Base-by-base conservation (phyloP, 2,888 invertebrate genomes). In the Cybosia mesomella region DNA sequence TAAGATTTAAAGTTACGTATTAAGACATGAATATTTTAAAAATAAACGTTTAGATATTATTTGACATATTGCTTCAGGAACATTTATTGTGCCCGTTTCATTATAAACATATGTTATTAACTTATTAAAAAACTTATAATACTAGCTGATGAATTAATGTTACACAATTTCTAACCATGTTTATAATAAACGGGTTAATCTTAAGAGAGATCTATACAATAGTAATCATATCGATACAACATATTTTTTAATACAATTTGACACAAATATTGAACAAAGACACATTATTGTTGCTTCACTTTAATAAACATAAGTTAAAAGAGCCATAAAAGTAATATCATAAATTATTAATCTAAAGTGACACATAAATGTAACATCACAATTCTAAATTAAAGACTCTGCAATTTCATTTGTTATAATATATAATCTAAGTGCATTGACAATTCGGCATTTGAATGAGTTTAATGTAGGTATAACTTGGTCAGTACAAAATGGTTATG, bases 61-160 rank as follows among this genome's bases (percentile, higher is more conserved):
- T 67, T 72, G 32, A 75, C 73, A 74, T 78, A 79, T 79, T 75
- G 78, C 70, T 79, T 79, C 74, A 79, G 79, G 79, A 79, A 79
- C 79, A 79, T 79, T 69, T 67, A 63, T 59, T 39, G 55, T 67
- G 72, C 74, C 76, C 70, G 63, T 78, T 72, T 70, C 24, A 63
- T 67, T 66, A 71, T 65, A 77, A 74, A 72, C 60, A 64, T 67
- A 70, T 4, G 57, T 53, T 55, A 53, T 36, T 22, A 7, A 36
- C 15, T 24, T 54, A 66, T 32, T 21, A 60, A 13, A 32, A 22
- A 53, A 59, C 36, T 43, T 64, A 58, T 34, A 39, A 24, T 24
- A 64, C 43, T 58, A 58, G 53, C 32, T 62, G 39, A 58, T 58
- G 43, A 58, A 64, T 57, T 49, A 43, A 39, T 57, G 43, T 39